These are phyloP conservation scores for Hirtodrosophila confusa DNA, from an alignment of 2,888 invertebrate species.

Conservation along the genomic window DNA sequence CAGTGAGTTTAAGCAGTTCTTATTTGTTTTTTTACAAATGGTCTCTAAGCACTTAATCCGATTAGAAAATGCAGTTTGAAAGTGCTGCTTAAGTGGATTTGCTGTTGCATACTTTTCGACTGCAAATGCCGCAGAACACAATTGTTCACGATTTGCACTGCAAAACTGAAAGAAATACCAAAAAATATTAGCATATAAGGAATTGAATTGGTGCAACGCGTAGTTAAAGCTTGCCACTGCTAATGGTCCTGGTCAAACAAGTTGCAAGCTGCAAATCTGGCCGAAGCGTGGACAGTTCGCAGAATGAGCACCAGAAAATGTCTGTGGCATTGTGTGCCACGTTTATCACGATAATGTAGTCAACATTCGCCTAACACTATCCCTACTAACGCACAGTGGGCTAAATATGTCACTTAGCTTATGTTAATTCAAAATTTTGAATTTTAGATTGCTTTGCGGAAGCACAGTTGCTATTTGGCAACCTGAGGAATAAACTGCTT, in stretches of 20 bases:
- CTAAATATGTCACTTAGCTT: too few relatives aligned
- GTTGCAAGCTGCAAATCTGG: slow-evolving; percentile 21
- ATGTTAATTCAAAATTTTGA: too few relatives aligned
- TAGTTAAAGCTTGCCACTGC: too few relatives aligned
- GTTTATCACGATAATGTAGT: slow-evolving; percentile 77
- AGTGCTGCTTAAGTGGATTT: slow-evolving; percentile 19
- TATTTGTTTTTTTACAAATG: slow-evolving; percentile 21
- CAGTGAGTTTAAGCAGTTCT: slow-evolving; percentile 45
- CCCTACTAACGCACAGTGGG: slow-evolving; percentile 13
- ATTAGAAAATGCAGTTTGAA: slow-evolving; percentile 43
- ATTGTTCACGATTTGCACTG: slow-evolving; percentile 8
- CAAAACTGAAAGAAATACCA: slow-evolving; percentile 13
- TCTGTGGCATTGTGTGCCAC: slow-evolving; percentile 57
- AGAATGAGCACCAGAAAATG: slow-evolving; percentile 50
- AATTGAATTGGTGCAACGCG: slow-evolving; percentile 59
- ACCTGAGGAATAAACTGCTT: too few relatives aligned
- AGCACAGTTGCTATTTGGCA: too few relatives aligned
- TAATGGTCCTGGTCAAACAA: slow-evolving; percentile 26
- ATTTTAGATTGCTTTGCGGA: too few relatives aligned
- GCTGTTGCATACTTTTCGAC: slow-evolving; percentile 36
- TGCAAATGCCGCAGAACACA: neutral
- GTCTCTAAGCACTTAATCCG: slow-evolving; percentile 43
- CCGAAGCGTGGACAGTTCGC: slow-evolving; percentile 31
- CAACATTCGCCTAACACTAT: slow-evolving; percentile 53
- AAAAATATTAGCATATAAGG: neutral